A percentile compares a stretch with the other conserved stretches of the same genome.
phyloP scores from a whole-genome alignment of 2,888 invertebrate genomes.

The Chaetogeoica ovagalla region DNA sequence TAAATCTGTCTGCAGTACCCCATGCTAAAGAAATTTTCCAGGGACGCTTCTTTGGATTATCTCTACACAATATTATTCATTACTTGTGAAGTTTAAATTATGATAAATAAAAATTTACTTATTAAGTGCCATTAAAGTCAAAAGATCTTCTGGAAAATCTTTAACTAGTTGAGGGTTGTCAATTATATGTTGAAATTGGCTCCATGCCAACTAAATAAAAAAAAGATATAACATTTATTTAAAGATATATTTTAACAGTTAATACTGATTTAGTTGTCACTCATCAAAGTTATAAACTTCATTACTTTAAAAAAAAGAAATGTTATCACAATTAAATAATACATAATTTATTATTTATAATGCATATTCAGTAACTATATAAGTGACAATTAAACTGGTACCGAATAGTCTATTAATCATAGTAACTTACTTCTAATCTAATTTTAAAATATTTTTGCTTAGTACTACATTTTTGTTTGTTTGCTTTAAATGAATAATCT shows the following conservation, averaged over 20 bases:
- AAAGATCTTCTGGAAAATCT: constrained; percentile 73
- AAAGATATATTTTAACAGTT: not conserved
- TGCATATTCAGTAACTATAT: not conserved
- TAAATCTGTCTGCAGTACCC: constrained; percentile 71
- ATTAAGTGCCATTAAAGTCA: constrained; percentile 70
- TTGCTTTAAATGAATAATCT: constrained; percentile 64
- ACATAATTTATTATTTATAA: not conserved
- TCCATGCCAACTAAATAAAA: constrained; percentile 63
- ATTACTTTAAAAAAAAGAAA: no score
- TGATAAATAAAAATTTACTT: constrained; percentile 57
- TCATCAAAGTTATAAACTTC: no score
- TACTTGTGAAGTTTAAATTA: constrained; percentile 2
- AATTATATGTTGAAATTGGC: constrained; percentile 70
- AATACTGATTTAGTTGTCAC: not conserved
- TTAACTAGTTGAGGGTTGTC: constrained; percentile 69
- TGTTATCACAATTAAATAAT: not conserved
- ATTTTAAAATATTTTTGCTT: constrained; percentile 69
- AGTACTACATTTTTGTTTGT: constrained; percentile 63
- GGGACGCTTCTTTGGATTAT: constrained; percentile 66
- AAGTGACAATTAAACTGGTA: constrained; percentile 13
- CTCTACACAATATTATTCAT: constrained; percentile 46
- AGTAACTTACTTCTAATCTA: constrained; percentile 64
- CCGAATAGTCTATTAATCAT: not conserved
- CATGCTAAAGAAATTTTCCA: constrained; percentile 82
- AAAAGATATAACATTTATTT: not conserved